Evolutionary conservation across 2,888 invertebrate genomes (phyloP).

Genomic region (Acronicta aceris): DNA sequence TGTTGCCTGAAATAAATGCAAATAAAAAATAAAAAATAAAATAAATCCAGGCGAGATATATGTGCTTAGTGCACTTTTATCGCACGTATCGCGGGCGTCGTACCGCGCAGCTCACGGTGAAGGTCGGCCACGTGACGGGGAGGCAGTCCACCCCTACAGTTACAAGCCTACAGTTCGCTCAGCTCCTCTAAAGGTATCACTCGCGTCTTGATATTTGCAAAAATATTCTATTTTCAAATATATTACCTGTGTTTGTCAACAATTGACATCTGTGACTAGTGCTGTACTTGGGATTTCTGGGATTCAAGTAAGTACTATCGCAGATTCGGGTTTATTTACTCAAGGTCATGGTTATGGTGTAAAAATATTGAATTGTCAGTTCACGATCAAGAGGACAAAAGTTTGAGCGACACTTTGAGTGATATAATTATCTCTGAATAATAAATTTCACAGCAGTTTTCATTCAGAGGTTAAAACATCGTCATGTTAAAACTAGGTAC

Average conservation of each 20-base stretch:
- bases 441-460: not conserved
- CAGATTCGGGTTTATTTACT: slow-evolving; percentile 30
- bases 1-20: too few species aligned
- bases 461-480: not conserved
- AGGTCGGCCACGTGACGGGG: slow-evolving; percentile 51
- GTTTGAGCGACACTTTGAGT: not conserved
- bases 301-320: slow-evolving; percentile 37
- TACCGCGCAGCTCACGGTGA: slow-evolving; percentile 48
- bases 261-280: slow-evolving; percentile 3
- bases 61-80: slow-evolving; percentile 30
- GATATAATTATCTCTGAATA: not conserved
- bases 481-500: not conserved
- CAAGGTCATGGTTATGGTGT: slow-evolving; percentile 45
- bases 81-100: slow-evolving; percentile 16
- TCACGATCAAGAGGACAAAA: slow-evolving; percentile 7
- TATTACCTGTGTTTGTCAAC: slow-evolving; percentile 3
- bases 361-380: slow-evolving; percentile 25
- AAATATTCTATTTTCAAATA: not conserved
- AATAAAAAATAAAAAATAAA: too few species aligned
- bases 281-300: slow-evolving; percentile 11
- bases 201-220: slow-evolving; percentile 22
- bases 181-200: slow-evolving; percentile 22
- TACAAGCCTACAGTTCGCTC: slow-evolving; percentile 39
- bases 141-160: slow-evolving; percentile 45
- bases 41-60: slow-evolving; percentile 24